A percentile compares a stretch with the other conserved stretches of the same genome.
Conservation (phyloP, 2,113 vertebrate genomes). For the Nothobranchius kuhntae region DNA sequence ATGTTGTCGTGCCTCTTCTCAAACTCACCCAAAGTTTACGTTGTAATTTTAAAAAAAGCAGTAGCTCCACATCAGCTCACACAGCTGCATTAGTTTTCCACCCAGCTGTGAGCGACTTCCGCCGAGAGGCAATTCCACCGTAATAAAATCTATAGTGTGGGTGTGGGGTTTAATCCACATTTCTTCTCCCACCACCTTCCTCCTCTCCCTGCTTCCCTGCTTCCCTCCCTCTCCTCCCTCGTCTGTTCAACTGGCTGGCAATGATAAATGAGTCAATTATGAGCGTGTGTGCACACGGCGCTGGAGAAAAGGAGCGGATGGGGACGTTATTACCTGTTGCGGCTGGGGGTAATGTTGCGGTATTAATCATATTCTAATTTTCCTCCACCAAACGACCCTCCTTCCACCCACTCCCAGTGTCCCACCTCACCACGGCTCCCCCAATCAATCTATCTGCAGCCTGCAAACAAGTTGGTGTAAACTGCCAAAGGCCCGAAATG, state of each 20-base stretch:
- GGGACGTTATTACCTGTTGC: constrained; percentile 84
- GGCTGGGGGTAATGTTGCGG: constrained; percentile 76
- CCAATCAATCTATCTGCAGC: constrained; percentile 74
- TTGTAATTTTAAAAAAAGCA: constrained; percentile 20
- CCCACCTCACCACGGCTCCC: constrained; percentile 15
- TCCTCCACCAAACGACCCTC: constrained; percentile 61
- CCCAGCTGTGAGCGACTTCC: constrained; percentile 70
- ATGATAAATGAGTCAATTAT: constrained; percentile 86
- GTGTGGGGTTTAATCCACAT: constrained; percentile 54
- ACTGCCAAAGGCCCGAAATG: constrained; percentile 56
- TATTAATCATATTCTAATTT: constrained; percentile 87
- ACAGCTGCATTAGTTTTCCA: constrained; percentile 55
- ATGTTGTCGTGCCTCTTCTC: neutral
- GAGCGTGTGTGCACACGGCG: constrained; percentile 57
- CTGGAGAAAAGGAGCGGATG: constrained; percentile 70
- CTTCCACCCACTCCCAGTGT: constrained; percentile 20
- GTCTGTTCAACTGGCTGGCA: constrained; percentile 71
- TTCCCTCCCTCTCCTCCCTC: constrained; percentile 44
- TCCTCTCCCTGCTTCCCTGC: constrained; percentile 39
- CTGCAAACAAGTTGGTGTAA: constrained; percentile 69
- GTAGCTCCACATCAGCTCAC: constrained; percentile 5
- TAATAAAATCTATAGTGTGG: constrained; percentile 77
- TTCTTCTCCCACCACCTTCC: constrained; percentile 28
- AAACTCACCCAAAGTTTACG: constrained; percentile 30
- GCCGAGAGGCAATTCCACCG: constrained; percentile 77